A percentile compares a stretch with the other conserved stretches of the same genome.
Evolutionary conservation across 2,797 vertebrate genomes (phyloP).

Genomic region (Pangasius sanitwongsei): DNA sequence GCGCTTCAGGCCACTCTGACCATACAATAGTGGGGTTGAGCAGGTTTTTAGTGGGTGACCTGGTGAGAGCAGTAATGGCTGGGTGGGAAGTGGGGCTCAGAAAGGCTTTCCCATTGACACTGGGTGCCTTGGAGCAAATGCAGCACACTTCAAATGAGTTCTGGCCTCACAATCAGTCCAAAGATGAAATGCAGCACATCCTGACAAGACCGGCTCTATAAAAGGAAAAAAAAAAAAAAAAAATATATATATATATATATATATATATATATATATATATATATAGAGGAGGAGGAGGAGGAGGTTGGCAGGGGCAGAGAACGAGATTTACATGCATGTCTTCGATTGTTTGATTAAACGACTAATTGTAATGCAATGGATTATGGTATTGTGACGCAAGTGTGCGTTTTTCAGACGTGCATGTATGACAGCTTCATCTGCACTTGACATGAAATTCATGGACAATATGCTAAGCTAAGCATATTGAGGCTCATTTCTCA

Average conservation of each 20-base stretch:
- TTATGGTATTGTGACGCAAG: background rate
- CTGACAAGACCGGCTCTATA: conserved; percentile 1
- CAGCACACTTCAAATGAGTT: conserved; percentile 11
- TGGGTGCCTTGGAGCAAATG: background rate
- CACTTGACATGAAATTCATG: background rate
- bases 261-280: too few species aligned
- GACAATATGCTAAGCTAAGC: background rate
- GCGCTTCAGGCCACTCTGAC: conserved; percentile 66
- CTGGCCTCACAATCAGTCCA: conserved; percentile 19
- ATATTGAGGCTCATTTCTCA: background rate
- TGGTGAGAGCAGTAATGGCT: conserved; percentile 46
- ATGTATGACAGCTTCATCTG: background rate
- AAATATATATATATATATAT: too few species aligned
- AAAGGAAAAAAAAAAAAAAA: conserved; percentile 5
- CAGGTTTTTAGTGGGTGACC: conserved; percentile 62
- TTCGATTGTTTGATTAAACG: background rate
- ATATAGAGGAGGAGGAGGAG: background rate
- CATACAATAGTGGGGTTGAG: conserved; percentile 47
- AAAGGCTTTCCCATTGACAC: background rate
- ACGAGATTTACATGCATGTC: background rate
- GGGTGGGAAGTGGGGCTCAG: conserved; percentile 18
- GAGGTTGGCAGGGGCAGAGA: background rate
- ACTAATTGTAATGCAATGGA: background rate
- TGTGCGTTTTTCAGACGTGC: background rate
- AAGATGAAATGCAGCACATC: conserved; percentile 26